Evolutionary conservation across 92 coral and sea anemone genomes (phyloP), one percentile per base, ranked within the genome.

Genomic region (Actinernus sp.): DNA sequence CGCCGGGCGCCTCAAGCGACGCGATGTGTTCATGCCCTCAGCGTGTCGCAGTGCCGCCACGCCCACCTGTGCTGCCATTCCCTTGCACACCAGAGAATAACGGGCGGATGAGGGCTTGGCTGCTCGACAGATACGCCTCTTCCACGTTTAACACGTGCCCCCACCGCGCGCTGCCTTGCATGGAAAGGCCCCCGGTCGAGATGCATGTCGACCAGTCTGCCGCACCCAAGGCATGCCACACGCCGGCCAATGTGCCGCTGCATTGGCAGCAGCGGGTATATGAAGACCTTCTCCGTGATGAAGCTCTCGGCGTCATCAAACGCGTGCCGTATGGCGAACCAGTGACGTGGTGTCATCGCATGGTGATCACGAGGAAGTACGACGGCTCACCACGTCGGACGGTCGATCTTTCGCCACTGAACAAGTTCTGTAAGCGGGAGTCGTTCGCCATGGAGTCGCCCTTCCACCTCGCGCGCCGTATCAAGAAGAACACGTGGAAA

Each of bases 111-210:
- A n/a, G n/a, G n/a, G n/a, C n/a, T n/a, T n/a, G n/a, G n/a, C n/a
- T n/a, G n/a, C n/a, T n/a, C n/a, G n/a, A n/a, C n/a, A 9, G 73
- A 38, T 74, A 32, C 33, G 47, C 83, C 33, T 59, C 70, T 0
- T 72, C 79, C 3, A 81, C 88, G 29, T n/a, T n/a, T n/a, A 81
- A 81, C 76, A 81, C 88, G 0, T 81, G 88, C 59, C 78, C 78
- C 34, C 78, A 71, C 17, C 43, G 49, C 12, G 45, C 55, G 9
- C n/a, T n/a, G n/a, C n/a, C n/a, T n/a, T n/a, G n/a, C n/a, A 61
- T 63, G 63, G 78, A 27, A 17, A 69, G 78, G 9, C 78, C 78
- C 0, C 55, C 44, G 1, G 25, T 71, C 9, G 78, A 71, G 58
- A 71, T 58, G 17, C 67, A 71, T 24, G 58, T 71, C 12, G 78